A percentile compares a stretch with the other conserved stretches of the same genome.
phyloP scores from a whole-genome alignment of 2,888 invertebrate genomes.

The Laothoe populi region DNA sequence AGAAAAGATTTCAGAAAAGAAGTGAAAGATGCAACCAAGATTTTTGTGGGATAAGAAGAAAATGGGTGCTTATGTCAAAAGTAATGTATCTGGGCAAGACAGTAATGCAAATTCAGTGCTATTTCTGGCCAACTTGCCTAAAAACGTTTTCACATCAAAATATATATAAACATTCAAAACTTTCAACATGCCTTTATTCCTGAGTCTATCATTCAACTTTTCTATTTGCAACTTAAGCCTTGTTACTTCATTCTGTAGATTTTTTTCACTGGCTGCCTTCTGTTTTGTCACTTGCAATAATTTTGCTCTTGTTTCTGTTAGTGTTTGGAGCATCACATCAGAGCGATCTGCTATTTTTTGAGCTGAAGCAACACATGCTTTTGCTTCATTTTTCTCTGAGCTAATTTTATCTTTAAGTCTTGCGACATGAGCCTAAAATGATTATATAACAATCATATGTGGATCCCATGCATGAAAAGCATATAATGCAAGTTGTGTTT shows the following conservation, averaged over 20 bases:
- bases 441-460: constrained; percentile 11
- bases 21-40: no score
- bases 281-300: constrained; percentile 66
- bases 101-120: no score
- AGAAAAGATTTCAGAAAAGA: no score
- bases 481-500: not conserved
- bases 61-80: no score
- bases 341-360: constrained; percentile 72
- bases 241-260: constrained; percentile 65
- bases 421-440: constrained; percentile 55
- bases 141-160: no score
- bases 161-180: no score
- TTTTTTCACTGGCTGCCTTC: constrained; percentile 66
- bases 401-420: constrained; percentile 63
- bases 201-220: constrained; percentile 65
- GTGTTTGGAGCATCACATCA: constrained; percentile 61
- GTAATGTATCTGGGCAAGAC: no score
- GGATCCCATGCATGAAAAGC: not conserved
- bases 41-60: no score
- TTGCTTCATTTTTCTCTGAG: constrained; percentile 70
- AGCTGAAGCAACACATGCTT: constrained; percentile 74
- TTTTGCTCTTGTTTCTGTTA: constrained; percentile 61
- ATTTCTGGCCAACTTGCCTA: no score
- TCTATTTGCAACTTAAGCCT: constrained; percentile 70
- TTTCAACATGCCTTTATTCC: constrained; percentile 61